Conservation (phyloP, 2,888 invertebrate genomes). For the Sicus ferrugineus region DNA sequence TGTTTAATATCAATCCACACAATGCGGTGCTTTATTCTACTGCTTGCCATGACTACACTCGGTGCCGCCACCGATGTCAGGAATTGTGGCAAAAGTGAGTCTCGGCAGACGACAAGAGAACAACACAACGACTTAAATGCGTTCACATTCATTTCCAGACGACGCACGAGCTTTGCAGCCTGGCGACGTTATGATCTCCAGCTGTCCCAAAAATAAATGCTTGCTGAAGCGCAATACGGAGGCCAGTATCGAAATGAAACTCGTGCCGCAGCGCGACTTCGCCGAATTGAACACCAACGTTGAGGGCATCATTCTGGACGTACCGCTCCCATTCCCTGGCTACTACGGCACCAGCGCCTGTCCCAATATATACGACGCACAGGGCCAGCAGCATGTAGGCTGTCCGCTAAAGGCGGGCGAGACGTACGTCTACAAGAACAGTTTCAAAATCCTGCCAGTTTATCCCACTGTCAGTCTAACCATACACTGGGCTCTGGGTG, state of each 20-base stretch:
- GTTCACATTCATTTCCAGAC: constrained; percentile 59
- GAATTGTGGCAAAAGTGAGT: constrained; percentile 55
- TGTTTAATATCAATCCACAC: not conserved
- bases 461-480: constrained; percentile 67
- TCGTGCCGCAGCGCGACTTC: constrained; percentile 70
- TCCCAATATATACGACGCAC: constrained; percentile 69
- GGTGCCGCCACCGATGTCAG: constrained; percentile 50
- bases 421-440: constrained; percentile 75
- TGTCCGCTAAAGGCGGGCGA: constrained; percentile 76
- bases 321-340: constrained; percentile 78
- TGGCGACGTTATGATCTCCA: constrained; percentile 68
- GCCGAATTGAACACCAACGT: constrained; percentile 69
- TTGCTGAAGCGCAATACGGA: constrained; percentile 70
- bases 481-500: constrained; percentile 73
- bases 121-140: not conserved
- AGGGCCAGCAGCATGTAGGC: constrained; percentile 68
- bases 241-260: constrained; percentile 68
- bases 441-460: constrained; percentile 67
- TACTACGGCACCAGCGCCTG: constrained; percentile 78
- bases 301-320: constrained; percentile 69
- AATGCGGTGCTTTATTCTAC: constrained; percentile 50
- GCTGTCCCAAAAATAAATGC: constrained; percentile 74
- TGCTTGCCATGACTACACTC: constrained; percentile 42
- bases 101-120: not conserved
- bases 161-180: constrained; percentile 60